Base-by-base conservation (phyloP, 2,797 vertebrate species). In the Manis javanica region DNA sequence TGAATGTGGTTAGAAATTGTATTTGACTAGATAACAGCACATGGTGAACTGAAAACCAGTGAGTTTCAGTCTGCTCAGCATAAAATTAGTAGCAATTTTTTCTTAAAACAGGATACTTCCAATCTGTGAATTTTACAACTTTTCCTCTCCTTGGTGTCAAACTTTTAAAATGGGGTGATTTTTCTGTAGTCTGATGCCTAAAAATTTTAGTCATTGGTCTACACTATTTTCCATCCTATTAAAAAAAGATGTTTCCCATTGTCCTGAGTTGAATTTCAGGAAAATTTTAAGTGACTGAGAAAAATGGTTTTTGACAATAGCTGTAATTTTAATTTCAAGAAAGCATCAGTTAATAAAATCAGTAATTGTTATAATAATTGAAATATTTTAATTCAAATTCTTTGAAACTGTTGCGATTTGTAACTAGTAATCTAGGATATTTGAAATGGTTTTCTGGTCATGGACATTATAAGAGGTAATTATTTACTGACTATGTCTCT, bases 381-480 rank as follows among this genome's bases (percentile, higher is more conserved):
- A 69, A 94, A 81, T 84, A 12, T 91, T 89, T 97, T 75, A 90
- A 59, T 81, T 86, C 34, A 68, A 1, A 42, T 82, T 82, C 34
- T 88, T 85, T 86, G 14, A 51, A 96, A 91, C 23, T 64, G 1
- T 92, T 93, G 34, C 64, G 19, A 87, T 68, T 95, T 87, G 26
- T 29, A 81, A 37, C 71, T 86, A 37, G 63, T 74, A 66, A 66
- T 57, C 23, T 49, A 72, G 49, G 19, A 29, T 91, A 91, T 63
- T 90, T 89, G 49, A 93, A 88, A 72, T 75, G 37, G n/a, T 46
- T 94, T 96, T 90, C 63, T 71, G 84, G 42, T 83, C 19, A n/a
- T 53, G 18, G 55, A 46, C 53, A 31, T 92, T 92, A 34, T 94
- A 34, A 82, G 53, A 88, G 23, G n/a, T 39, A 31, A 90, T 14